Conservation (phyloP, 2,888 invertebrate species). For the Glyphotaelius pellucidus region DNA sequence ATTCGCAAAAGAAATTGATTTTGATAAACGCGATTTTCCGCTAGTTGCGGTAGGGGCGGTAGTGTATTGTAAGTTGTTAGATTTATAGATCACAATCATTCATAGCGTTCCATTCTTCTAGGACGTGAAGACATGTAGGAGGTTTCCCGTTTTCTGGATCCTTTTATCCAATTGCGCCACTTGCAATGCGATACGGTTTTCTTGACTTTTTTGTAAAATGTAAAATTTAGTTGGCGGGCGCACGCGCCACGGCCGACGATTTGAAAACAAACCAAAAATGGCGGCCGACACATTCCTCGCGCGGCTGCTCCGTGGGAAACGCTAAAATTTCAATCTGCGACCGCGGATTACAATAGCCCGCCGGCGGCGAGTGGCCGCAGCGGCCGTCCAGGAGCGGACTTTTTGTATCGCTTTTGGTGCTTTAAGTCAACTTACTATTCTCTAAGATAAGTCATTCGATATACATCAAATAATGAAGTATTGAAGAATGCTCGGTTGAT, state of each 20-base stretch:
- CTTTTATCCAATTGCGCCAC: background rate
- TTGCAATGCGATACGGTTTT: background rate
- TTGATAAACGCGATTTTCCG: too few species aligned
- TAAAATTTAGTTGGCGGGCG: background rate
- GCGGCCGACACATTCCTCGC: constrained; percentile 37
- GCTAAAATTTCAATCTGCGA: constrained; percentile 44
- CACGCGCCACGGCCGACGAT: background rate
- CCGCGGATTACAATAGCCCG: constrained; percentile 42
- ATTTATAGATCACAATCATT: too few species aligned
- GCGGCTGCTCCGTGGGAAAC: constrained; percentile 35
- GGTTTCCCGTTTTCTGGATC: background rate
- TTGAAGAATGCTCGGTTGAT: background rate
- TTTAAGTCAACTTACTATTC: background rate
- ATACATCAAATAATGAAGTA: background rate
- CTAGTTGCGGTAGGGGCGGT: too few species aligned
- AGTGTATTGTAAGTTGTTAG: too few species aligned
- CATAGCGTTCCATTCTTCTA: too few species aligned
- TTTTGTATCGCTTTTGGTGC: constrained; percentile 18
- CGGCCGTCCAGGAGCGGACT: background rate
- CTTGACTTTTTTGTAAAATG: background rate
- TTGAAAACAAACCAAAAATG: constrained; percentile 14
- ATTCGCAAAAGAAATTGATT: too few species aligned
- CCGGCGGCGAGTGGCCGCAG: constrained; percentile 16
- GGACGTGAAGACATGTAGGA: too few species aligned
- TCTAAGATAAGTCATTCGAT: background rate